Conservation (phyloP, 2,888 invertebrate species). For the Osmoderma eremita region DNA sequence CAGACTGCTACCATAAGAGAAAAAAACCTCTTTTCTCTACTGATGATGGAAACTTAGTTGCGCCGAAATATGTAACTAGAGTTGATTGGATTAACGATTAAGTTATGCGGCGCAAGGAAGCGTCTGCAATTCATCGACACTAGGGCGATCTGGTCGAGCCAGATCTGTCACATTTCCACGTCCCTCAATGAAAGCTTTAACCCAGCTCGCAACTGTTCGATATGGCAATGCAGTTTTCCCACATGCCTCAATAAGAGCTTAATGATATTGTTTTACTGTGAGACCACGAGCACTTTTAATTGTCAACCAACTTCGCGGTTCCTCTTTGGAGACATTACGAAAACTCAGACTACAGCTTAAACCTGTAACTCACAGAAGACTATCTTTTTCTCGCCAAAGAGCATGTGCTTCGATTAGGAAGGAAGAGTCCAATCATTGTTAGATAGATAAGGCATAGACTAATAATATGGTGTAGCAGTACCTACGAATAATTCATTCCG, state of each 20-base stretch:
- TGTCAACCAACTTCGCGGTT: background rate
- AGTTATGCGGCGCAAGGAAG: no score
- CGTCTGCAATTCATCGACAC: slow-evolving; percentile 8
- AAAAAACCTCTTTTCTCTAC: no score
- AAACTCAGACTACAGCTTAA: background rate
- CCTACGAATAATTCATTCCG: background rate
- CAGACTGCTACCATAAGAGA: no score
- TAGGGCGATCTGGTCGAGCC: background rate
- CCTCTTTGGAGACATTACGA: background rate
- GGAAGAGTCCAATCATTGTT: slow-evolving; percentile 1
- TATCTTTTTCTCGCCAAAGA: background rate
- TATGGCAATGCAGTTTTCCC: background rate
- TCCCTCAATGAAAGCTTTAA: slow-evolving; percentile 3
- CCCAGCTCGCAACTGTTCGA: background rate
- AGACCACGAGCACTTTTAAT: background rate
- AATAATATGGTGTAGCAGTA: background rate
- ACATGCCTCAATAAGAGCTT: background rate
- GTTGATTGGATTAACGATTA: no score
- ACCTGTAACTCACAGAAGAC: no score
- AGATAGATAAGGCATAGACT: no score
- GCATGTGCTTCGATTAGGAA: no score
- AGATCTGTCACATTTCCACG: background rate
- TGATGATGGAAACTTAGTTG: no score
- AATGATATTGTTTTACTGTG: background rate
- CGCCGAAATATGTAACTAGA: no score